Conservation (phyloP, 2,888 invertebrate genomes). For the Cistogaster globosa region DNA sequence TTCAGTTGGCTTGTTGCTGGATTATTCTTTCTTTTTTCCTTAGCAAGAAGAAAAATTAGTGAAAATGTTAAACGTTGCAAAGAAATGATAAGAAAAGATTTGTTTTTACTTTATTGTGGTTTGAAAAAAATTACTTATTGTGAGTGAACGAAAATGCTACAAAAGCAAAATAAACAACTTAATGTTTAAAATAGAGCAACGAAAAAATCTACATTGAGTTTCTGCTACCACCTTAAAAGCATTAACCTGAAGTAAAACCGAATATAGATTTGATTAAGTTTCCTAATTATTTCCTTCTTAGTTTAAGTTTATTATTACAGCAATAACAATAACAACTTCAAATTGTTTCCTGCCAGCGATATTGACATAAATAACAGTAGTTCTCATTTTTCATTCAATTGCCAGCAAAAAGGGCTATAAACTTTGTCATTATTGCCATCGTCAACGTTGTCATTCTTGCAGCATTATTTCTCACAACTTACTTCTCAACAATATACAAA, state of each 20-base stretch:
- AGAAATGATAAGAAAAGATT: conserved; percentile 59
- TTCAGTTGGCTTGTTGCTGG: conserved; percentile 32
- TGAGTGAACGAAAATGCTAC: background rate
- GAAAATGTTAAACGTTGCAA: conserved; percentile 40
- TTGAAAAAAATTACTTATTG: conserved; percentile 4
- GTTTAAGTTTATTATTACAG: conserved; percentile 20
- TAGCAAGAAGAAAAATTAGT: conserved; percentile 59
- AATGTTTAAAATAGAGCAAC: background rate
- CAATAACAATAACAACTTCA: conserved; percentile 41
- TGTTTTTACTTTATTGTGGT: conserved; percentile 33
- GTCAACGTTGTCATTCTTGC: conserved; percentile 32
- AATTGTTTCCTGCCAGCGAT: conserved; percentile 31
- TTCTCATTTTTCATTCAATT: conserved; percentile 26
- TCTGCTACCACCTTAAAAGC: background rate
- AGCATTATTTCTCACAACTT: conserved; percentile 31
- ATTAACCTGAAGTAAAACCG: background rate
- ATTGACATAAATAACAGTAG: conserved; percentile 25
- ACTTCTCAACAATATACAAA: conserved; percentile 31
- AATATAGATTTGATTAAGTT: background rate
- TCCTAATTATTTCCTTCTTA: background rate
- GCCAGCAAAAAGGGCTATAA: conserved; percentile 49
- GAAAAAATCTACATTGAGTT: no score
- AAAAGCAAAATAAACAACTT: background rate
- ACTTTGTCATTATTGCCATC: conserved; percentile 58
- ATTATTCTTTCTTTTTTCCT: conserved; percentile 13